Conservation (phyloP, 2,797 vertebrate genomes). For the Hapalemur alaotrensis region DNA sequence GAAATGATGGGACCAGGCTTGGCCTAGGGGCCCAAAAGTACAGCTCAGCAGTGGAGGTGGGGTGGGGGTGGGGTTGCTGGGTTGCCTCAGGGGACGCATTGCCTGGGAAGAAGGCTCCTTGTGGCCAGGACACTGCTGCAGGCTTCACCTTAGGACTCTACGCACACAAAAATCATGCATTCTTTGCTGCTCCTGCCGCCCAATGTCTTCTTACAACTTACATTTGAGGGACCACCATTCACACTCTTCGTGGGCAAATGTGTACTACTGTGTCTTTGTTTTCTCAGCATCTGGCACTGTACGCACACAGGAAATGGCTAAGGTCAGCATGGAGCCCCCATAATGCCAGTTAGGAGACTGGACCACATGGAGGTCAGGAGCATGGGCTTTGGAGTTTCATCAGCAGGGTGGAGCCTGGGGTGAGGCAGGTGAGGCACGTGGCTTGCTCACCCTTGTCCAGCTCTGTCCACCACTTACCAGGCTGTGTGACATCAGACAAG, state of each 20-base stretch:
- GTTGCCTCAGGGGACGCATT: neutral
- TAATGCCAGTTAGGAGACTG: neutral
- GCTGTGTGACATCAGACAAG: neutral
- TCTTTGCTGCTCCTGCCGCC: neutral
- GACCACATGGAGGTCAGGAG: neutral
- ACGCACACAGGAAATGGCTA: neutral
- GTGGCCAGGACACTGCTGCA: neutral
- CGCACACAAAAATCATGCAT: neutral
- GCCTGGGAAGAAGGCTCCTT: neutral
- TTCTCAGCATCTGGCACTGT: neutral
- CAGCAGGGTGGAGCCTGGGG: neutral
- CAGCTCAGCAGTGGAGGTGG: neutral
- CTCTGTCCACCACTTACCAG: neutral
- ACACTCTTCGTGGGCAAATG: neutral
- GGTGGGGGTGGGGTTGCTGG: too few species aligned
- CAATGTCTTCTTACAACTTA: neutral
- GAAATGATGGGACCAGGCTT: neutral
- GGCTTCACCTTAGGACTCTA: neutral
- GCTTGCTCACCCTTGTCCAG: neutral
- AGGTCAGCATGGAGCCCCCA: neutral
- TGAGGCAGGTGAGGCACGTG: rapidly evolving
- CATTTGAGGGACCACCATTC: neutral
- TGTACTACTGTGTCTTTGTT: neutral
- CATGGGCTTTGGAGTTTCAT: neutral
- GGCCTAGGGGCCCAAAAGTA: neutral